Base-by-base conservation (phyloP, 2,113 vertebrate species). In the Gallinago jamesoni region DNA sequence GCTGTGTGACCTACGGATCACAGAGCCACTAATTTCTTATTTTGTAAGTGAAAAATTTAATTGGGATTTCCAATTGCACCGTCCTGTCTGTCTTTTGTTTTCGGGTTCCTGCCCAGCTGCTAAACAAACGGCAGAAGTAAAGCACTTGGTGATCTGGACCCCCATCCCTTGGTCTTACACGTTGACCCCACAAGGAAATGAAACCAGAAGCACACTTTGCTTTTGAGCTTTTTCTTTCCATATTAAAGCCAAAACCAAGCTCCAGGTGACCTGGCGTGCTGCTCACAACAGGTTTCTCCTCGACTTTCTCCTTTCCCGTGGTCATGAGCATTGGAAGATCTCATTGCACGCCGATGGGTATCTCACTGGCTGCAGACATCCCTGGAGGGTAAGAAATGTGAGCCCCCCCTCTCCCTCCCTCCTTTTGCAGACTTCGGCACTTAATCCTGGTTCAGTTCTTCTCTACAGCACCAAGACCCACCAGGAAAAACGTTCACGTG, bases 401-500 rank as follows among this genome's bases (percentile, higher is more conserved):
- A 64, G 11, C 7, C 17, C 21, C 21, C 35, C 3, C 19, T 37
- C 15, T 28, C 43, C 47, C 15, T 53, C 35, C 41, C 16, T 52
- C 31, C 41, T 14, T n/a, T 37, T 52, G 67, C 19, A 55, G 72
- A 6, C 9, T 63, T 45, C 3, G 50, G 43, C 1, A 0, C 47
- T 76, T 56, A 12, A 30, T 55, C 45, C 33, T 28, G 10, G 28
- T 14, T 60, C 27, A 21, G 45, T 35, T 74, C 39, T 48, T 53
- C 37, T 13, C 55, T 39, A 14, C 41, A 57, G 24, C 43, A 31
- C 14, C 56, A 6, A 15, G 22, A 7, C 4, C 13, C 21, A 2
- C 9, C 25, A 45, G 14, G 28, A 5, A 14, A 8, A 66, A 21
- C 0, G 13, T n/a, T 25, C 43, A 15, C 10, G 0, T 9, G 18